A percentile compares a stretch with the other conserved stretches of the same genome.
Evolutionary conservation across 1,140 invertebrate species (phyloP).

Genomic region (Araneus ventricosus): DNA sequence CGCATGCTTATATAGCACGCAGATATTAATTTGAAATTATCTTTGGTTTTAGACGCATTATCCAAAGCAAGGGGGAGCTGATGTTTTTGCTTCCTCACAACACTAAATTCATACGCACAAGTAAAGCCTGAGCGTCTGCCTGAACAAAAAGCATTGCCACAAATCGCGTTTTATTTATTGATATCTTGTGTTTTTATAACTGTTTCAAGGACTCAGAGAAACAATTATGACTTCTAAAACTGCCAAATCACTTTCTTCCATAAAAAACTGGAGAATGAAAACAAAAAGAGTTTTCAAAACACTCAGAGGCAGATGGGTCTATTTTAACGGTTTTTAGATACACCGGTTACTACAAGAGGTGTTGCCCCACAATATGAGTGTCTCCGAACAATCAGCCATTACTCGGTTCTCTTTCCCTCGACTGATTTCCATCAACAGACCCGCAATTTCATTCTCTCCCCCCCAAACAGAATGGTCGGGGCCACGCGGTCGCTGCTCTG

Average conservation of each 20-base stretch:
- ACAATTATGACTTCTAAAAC: not conserved
- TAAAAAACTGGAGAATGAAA: not conserved
- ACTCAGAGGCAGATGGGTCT: not conserved
- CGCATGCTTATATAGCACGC: too few species aligned
- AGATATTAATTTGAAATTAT: too few species aligned
- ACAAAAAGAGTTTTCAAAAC: not conserved
- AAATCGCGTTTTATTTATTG: too few species aligned
- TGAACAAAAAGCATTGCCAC: too few species aligned
- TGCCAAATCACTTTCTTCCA: too few species aligned
- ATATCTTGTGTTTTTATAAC: too few species aligned
- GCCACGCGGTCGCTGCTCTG: constrained; percentile 11
- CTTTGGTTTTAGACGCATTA: too few species aligned
- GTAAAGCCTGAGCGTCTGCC: too few species aligned
- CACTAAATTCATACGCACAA: too few species aligned
- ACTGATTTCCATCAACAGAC: constrained; percentile 38
- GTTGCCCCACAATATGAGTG: not conserved
- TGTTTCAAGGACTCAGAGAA: not conserved
- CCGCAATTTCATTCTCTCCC: not conserved
- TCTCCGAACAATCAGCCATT: constrained; percentile 26
- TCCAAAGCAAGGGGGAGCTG: too few species aligned
- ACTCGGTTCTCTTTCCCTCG: constrained; percentile 4
- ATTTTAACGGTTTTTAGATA: not conserved
- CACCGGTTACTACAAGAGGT: not conserved
- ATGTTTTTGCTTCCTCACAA: too few species aligned
- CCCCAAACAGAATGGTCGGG: not conserved